phyloP scores from a whole-genome alignment of 2,113 vertebrate species.

The Machaerirhynchus nigripectus region DNA sequence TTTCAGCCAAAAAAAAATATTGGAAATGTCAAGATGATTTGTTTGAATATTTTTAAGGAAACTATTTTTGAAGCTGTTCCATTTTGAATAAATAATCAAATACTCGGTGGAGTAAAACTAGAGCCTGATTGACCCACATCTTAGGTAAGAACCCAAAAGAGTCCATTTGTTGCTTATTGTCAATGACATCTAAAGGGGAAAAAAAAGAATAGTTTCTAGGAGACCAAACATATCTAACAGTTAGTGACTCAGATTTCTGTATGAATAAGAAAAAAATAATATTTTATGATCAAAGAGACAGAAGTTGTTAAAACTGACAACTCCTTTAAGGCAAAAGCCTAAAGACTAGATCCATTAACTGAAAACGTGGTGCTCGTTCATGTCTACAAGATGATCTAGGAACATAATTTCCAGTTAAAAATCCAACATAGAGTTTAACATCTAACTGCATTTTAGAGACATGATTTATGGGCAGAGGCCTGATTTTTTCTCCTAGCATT shows the following conservation, averaged over 20 bases:
- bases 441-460: not conserved
- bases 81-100: slow-evolving; percentile 57
- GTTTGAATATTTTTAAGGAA: slow-evolving; percentile 58
- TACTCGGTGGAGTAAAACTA: slow-evolving; percentile 19
- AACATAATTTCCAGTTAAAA: not conserved
- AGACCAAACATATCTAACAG: not conserved
- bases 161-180: not conserved
- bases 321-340: not conserved
- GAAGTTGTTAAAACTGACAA: not conserved
- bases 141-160: not conserved
- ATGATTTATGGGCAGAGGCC: not conserved
- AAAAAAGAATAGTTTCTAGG: not conserved
- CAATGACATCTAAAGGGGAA: not conserved
- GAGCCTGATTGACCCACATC: not conserved
- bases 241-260: not conserved
- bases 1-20: slow-evolving; percentile 56
- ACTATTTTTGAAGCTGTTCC: slow-evolving; percentile 62
- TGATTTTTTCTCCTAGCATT: not conserved
- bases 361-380: not conserved
- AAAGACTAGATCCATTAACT: not conserved
- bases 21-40: slow-evolving; percentile 62
- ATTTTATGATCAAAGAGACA: not conserved
- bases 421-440: not conserved
- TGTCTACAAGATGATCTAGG: not conserved
- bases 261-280: not conserved